These are phyloP conservation scores for Sibirionetta formosa DNA, from an alignment of 2,797 vertebrate species.

Conservation along the genomic window DNA sequence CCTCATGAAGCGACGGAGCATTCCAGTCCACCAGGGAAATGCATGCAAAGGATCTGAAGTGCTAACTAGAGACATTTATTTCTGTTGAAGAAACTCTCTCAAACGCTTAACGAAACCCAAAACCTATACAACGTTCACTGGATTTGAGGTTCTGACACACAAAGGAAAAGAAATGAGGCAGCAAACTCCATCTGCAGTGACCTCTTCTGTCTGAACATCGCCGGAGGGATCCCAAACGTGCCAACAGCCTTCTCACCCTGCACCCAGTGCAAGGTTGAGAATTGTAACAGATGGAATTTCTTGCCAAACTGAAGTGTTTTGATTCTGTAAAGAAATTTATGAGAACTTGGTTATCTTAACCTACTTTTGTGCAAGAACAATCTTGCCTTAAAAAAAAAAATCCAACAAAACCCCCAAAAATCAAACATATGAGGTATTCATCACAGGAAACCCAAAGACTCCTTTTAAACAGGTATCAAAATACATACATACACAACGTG, in stretches of 20 bases:
- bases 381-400: constrained; percentile 13
- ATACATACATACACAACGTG: constrained; percentile 37
- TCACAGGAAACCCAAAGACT: constrained; percentile 72
- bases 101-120: background rate
- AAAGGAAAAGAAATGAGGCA: constrained; percentile 40
- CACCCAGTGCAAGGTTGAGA: background rate
- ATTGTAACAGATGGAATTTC: background rate
- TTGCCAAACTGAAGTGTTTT: constrained; percentile 21
- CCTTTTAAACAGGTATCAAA: constrained; percentile 48
- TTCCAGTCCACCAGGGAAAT: accelerated
- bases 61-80: background rate
- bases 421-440: constrained; percentile 69
- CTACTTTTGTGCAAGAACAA: constrained; percentile 64
- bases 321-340: constrained; percentile 47
- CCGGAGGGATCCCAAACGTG: background rate
- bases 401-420: background rate
- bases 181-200: constrained; percentile 30
- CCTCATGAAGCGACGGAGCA: accelerated
- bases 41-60: accelerated
- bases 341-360: constrained; percentile 66
- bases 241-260: accelerated
- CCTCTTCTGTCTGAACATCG: background rate
- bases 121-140: accelerated
- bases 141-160: background rate
- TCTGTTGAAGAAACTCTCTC: background rate